Evolutionary conservation across 2,888 invertebrate species (phyloP), one percentile per base, ranked within the genome.

Genomic region (Mimachlamys varia): DNA sequence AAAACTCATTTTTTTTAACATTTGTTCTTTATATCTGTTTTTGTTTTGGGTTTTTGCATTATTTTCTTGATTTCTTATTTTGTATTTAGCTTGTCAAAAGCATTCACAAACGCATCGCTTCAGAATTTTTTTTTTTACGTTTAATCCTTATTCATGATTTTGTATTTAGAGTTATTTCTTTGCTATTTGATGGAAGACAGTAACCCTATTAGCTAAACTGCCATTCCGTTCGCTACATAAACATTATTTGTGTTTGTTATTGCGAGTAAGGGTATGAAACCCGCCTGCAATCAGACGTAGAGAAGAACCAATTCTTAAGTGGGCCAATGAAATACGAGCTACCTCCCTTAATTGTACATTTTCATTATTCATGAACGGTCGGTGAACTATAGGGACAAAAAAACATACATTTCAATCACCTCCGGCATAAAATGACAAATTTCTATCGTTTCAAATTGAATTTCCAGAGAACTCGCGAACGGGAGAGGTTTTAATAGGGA

Each of bases 361-460:
- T 76, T 76, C 76, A 76, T 76, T 76, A 76, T 76, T 76, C 76
- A 76, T 76, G 76, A 33, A 15, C 19, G 33, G 7, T 76, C 76
- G 10, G 76, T 76, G 76, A 76, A 76, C 76, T 33, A 76, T 27
- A 27, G 76, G 76, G 12, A 76, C 33, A 76, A 76, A 76, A 55
- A 76, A 76, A 33, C 33, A 33, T 27, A 76, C 76, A 33, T 15
- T 33, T 13, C 76, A 33, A 76, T 76, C 76, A 76, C 76, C 76
- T 33, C 62, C 76, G 33, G 76, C 33, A 76, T 33, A 33, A 76
- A 76, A 76, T 76, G 76, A 76, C 76, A 76, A 76, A 76, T 76
- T 76, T 33, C 33, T 76, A 76, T 76, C 76, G 76, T 33, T 76
- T 76, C 33, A 76, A 76, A 76, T 76, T 76, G 76, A 76, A 76